Base-by-base conservation (phyloP, 2,888 invertebrate genomes). In the Lepas anatifera region DNA sequence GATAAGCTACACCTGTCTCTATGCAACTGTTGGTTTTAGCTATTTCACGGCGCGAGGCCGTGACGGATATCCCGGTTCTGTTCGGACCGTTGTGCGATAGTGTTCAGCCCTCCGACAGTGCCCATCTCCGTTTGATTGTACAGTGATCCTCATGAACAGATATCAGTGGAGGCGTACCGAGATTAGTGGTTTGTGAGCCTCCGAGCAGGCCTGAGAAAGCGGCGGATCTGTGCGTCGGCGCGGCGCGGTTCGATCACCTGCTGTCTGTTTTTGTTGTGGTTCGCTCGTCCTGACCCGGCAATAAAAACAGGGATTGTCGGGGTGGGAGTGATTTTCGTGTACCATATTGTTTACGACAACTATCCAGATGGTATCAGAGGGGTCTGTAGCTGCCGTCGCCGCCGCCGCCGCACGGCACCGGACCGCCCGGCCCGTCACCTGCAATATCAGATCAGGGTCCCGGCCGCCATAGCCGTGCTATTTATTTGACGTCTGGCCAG, bases 171-270 rank as follows among this genome's bases (percentile, higher is more conserved):
- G n/a, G n/a, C n/a, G n/a, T n/a, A n/a, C n/a, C n/a, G n/a, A n/a
- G n/a, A n/a, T n/a, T n/a, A n/a, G n/a, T n/a, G n/a, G n/a, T n/a
- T n/a, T n/a, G n/a, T n/a, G n/a, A n/a, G n/a, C n/a, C n/a, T n/a
- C n/a, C n/a, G n/a, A n/a, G n/a, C n/a, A n/a, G n/a, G n/a, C n/a
- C n/a, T n/a, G n/a, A n/a, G n/a, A n/a, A n/a, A n/a, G n/a, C n/a
- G n/a, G n/a, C n/a, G n/a, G n/a, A n/a, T n/a, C 72, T 70, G 71
- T 71, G 69, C 68, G 27, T 50, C n/a, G 11, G 50, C 7, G 11
- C 50, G 50, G 16, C 2, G 13, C 13, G 27, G 50, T n/a, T 11
- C 22, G 35, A 8, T 22, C 32, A 8, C 29, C 16, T n/a, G n/a
- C 41, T 11, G 3, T 3, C 18, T 58, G 58, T 58, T 58, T 58